phyloP scores from a whole-genome alignment of 1,140 invertebrate species.

The Euura lappo region DNA sequence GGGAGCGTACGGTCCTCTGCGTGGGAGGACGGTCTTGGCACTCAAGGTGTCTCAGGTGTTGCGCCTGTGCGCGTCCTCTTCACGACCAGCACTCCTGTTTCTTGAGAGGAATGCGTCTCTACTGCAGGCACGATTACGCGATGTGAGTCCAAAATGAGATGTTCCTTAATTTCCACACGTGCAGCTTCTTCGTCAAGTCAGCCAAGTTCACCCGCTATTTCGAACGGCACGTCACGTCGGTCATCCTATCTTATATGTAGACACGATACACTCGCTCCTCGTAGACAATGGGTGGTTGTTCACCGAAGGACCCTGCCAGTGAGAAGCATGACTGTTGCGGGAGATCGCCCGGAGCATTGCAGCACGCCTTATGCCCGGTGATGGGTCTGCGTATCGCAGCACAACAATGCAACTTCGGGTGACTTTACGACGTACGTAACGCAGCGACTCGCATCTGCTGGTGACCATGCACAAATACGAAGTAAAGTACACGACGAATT shows the following conservation, averaged over 20 bases:
- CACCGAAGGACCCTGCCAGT: too few relatives aligned
- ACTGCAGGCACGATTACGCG: slow-evolving; percentile 57
- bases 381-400: not conserved
- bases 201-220: too few relatives aligned
- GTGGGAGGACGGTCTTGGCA: slow-evolving; percentile 58
- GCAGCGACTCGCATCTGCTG: not conserved
- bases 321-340: too few relatives aligned
- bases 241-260: too few relatives aligned
- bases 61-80: slow-evolving; percentile 51
- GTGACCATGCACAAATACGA: not conserved
- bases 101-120: slow-evolving; percentile 53
- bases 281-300: too few relatives aligned
- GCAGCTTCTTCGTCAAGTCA: too few relatives aligned
- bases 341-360: too few relatives aligned
- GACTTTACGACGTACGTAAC: not conserved
- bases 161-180: too few relatives aligned
- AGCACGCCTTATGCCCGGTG: not conserved
- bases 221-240: too few relatives aligned
- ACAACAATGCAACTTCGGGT: slow-evolving; percentile 6
- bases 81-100: slow-evolving; percentile 59
- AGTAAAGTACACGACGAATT: not conserved
- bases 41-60: slow-evolving; percentile 57
- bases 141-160: slow-evolving; percentile 44
- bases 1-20: slow-evolving; percentile 54
- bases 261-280: too few relatives aligned